Evolutionary conservation across 1,140 invertebrate species (phyloP).

Genomic region (Rhagoletis zephyria): DNA sequence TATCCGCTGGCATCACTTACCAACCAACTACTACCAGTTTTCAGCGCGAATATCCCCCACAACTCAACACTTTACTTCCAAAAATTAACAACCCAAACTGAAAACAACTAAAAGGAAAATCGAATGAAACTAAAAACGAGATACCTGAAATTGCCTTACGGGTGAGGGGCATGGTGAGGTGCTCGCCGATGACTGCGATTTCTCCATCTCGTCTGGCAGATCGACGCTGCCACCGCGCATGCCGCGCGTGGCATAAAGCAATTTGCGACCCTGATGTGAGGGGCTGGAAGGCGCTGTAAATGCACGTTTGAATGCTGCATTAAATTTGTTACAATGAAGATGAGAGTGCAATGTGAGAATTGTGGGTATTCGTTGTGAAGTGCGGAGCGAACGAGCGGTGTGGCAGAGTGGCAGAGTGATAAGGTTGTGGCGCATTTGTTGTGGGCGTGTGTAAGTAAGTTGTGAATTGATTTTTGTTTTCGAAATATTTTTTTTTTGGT

Average conservation of each 20-base stretch:
- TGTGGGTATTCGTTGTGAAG: neutral
- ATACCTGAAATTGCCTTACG: constrained; percentile 75
- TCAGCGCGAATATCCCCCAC: neutral
- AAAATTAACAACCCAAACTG: constrained; percentile 21
- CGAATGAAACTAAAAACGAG: constrained; percentile 55
- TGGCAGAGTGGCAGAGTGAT: neutral
- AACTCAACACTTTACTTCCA: neutral
- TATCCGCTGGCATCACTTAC: too few relatives aligned
- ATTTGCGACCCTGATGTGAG: constrained; percentile 80
- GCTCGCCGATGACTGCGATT: constrained; percentile 90
- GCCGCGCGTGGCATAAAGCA: constrained; percentile 82
- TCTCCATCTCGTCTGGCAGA: constrained; percentile 91
- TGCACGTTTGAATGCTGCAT: constrained; percentile 57
- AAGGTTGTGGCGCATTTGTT: neutral
- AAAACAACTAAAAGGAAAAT: constrained; percentile 23
- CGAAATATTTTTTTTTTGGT: neutral
- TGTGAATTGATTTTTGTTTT: neutral
- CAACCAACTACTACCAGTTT: too few relatives aligned
- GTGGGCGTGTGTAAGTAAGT: neutral
- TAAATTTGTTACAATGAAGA: constrained; percentile 21
- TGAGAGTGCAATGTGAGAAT: neutral
- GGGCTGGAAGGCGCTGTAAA: constrained; percentile 90
- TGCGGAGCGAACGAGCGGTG: neutral
- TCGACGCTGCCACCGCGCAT: constrained; percentile 93
- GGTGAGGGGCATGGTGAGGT: constrained; percentile 94